Evolutionary conservation across 2,888 invertebrate species (phyloP).

Genomic region (Tineola bisselliella): DNA sequence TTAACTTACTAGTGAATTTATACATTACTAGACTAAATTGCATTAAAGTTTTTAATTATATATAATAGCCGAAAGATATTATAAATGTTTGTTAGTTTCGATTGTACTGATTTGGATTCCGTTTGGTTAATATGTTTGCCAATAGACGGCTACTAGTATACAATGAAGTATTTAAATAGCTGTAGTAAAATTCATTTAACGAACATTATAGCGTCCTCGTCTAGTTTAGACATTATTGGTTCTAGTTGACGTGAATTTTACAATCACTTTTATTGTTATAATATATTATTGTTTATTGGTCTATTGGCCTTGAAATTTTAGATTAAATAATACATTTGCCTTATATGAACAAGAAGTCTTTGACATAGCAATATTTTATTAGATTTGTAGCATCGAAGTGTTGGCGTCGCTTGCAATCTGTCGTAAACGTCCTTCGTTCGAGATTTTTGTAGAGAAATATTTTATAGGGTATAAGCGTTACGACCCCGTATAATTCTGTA

Average conservation of each 20-base stretch:
- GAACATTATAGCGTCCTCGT: background rate
- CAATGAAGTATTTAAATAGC: too few relatives aligned
- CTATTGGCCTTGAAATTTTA: constrained; percentile 7
- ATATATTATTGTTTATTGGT: constrained; percentile 3
- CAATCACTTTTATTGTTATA: background rate
- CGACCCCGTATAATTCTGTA: background rate
- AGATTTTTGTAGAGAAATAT: constrained; percentile 38
- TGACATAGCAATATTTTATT: constrained; percentile 52
- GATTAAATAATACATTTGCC: constrained; percentile 30
- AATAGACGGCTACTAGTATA: too few relatives aligned
- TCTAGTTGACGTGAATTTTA: background rate
- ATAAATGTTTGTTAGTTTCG: too few relatives aligned
- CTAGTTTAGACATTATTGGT: background rate
- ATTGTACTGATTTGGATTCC: too few relatives aligned
- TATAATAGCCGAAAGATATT: too few relatives aligned
- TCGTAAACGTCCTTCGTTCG: constrained; percentile 53
- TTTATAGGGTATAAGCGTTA: constrained; percentile 23
- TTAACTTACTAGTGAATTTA: too few relatives aligned
- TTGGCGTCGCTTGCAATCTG: constrained; percentile 53
- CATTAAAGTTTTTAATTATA: too few relatives aligned
- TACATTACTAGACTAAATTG: too few relatives aligned
- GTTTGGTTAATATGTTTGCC: too few relatives aligned
- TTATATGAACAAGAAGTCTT: constrained; percentile 46
- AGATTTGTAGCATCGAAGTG: constrained; percentile 53
- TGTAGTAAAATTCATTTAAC: background rate